phyloP scores from a whole-genome alignment of 2,113 vertebrate species.

The Centrocercus urophasianus region DNA sequence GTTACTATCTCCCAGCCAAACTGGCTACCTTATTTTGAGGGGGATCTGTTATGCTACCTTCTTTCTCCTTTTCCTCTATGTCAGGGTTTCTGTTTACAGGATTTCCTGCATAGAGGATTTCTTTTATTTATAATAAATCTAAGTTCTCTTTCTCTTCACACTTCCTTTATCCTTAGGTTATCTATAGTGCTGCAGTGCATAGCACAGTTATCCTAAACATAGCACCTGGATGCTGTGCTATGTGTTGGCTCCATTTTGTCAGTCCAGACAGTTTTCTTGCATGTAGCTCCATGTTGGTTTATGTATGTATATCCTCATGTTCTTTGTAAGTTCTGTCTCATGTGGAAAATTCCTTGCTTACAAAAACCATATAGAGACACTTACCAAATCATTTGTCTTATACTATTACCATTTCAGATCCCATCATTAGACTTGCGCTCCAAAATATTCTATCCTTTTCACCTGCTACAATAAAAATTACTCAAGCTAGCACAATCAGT shows the following conservation, averaged over 20 bases:
- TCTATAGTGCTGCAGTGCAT: neutral
- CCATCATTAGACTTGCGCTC: neutral
- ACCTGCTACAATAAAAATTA: neutral
- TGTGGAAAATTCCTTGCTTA: neutral
- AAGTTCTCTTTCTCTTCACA: neutral
- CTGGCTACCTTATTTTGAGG: rapidly evolving
- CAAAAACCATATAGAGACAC: neutral
- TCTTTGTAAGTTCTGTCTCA: neutral
- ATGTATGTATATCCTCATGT: neutral
- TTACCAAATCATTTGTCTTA: neutral
- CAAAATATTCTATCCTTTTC: neutral
- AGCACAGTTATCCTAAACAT: neutral
- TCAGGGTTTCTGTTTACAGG: neutral
- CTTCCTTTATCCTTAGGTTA: neutral
- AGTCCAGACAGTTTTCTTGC: neutral
- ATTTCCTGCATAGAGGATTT: neutral
- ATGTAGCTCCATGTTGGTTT: neutral
- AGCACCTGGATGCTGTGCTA: rapidly evolving
- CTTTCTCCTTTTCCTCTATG: neutral
- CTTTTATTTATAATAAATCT: neutral
- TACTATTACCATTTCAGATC: neutral
- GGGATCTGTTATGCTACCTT: neutral
- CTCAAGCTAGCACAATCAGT: neutral
- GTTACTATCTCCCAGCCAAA: neutral
- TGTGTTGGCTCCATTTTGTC: neutral